Percentiles rank a stretch among this genome's conserved stretches.
Evolutionary conservation across 2,888 invertebrate genomes (phyloP).

Genomic region (Patella depressa): DNA sequence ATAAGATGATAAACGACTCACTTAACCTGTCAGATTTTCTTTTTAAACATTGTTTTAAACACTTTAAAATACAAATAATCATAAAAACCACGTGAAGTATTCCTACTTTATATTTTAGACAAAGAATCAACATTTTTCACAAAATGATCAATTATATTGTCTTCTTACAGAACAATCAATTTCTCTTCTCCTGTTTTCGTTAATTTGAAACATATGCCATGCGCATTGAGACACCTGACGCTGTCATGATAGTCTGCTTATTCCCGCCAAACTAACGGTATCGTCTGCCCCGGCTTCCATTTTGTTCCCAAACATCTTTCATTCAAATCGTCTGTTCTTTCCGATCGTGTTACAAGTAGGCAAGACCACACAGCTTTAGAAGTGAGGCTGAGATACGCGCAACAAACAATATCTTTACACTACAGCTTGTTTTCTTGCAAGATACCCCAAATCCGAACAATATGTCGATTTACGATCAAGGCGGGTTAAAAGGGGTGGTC

Average conservation of each 20-base stretch:
- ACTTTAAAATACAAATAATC: too few species aligned
- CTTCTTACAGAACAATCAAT: too few species aligned
- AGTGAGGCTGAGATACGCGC: neutral
- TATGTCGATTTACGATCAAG: neutral
- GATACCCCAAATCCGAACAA: neutral
- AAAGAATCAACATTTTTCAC: too few species aligned
- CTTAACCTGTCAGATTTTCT: too few species aligned
- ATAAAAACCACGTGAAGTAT: too few species aligned
- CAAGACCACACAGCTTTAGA: conserved; percentile 5
- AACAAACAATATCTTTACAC: neutral
- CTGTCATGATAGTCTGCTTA: conserved; percentile 14
- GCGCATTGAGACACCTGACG: conserved; percentile 12
- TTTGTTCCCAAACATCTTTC: conserved; percentile 13
- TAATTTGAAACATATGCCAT: conserved; percentile 10
- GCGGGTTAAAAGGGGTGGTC: conserved; percentile 12
- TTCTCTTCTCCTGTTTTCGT: neutral
- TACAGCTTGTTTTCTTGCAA: neutral
- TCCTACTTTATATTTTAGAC: too few species aligned
- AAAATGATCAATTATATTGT: too few species aligned
- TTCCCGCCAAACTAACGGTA: conserved; percentile 18
- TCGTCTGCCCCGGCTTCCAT: conserved; percentile 6
- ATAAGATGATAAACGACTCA: too few species aligned
- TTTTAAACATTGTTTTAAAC: too few species aligned
- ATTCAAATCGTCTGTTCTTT: conserved; percentile 10
- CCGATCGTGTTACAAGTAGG: conserved; percentile 7